Base-by-base conservation (phyloP, 2,888 invertebrate species). In the Acronicta aceris region DNA sequence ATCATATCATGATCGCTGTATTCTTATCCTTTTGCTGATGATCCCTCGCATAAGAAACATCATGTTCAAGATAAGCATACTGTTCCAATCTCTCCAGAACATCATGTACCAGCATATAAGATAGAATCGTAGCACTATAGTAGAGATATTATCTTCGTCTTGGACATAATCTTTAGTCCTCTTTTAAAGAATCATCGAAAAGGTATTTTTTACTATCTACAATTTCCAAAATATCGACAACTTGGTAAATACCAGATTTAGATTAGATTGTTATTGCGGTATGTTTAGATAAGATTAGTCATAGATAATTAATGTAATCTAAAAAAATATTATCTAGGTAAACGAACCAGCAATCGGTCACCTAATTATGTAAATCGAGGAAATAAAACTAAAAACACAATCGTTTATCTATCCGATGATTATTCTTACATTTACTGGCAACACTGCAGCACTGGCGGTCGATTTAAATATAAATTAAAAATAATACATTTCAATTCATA, bases 241-340 rank as follows among this genome's bases (percentile, higher is more conserved):
- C 1, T 2, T 12, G 5, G 33, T 3, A 12, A 12, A 33, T 27
- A 27, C 27, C 27, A 27, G 1, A 33, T 33, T 33, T 36, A 21
- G 4, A 2, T 21, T 21, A 21, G 5, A 38, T 38, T 38, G 7
- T 38, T n/a, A 38, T n/a, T 36, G 36, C 13, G 12, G 36, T 42
- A 10, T 42, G 2, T 8, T 43, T 12, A 43, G 69, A 67, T 67
- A 46, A 68, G 49, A 67, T 68, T 53, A 42, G 7, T 27, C 13
- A 10, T n/a, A n/a, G n/a, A n/a, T 43, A 47, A 47, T 43, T 41
- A 13, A 15, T 42, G 48, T 17, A 36, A 66, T 66, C 68, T 55
- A 13, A 45, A n/a, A 66, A 40, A 52, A 16, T 36, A 40, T 50
- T 30, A 42, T 55, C 55, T 45, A 41, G 40, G 49, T 40, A 41